Conservation (phyloP, 2,797 vertebrate species). For the Australoheros facetus region DNA sequence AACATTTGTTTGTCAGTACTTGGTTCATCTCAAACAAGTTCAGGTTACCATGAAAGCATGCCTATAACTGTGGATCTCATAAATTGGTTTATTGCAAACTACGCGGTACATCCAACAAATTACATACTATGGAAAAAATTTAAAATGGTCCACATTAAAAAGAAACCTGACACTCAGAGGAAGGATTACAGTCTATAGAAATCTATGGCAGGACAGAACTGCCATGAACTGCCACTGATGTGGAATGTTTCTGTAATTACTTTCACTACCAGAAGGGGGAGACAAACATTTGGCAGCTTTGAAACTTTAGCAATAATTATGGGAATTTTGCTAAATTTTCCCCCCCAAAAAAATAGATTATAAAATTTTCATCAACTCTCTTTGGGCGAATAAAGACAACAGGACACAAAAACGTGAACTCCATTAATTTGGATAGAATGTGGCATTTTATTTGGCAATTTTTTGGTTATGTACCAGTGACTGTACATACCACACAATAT, state of each 20-base stretch:
- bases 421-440: too few relatives aligned
- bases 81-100: not conserved
- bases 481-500: too few relatives aligned
- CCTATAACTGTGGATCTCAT: not conserved
- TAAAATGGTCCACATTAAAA: not conserved
- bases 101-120: not conserved
- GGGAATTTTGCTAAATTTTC: not conserved
- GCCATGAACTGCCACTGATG: rapidly evolving
- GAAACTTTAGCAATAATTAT: rapidly evolving
- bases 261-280: not conserved
- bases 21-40: not conserved
- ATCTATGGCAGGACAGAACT: not conserved
- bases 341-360: not conserved
- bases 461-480: too few relatives aligned
- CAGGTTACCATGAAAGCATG: not conserved
- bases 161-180: not conserved
- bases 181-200: not conserved
- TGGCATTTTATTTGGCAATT: too few relatives aligned
- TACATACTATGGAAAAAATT: rapidly evolving
- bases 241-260: not conserved
- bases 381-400: not conserved
- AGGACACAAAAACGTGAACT: too few relatives aligned
- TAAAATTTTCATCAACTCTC: not conserved
- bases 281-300: not conserved
- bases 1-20: not conserved